These are phyloP conservation scores for Lophotis ruficrista DNA, from an alignment of 2,113 vertebrate genomes.

Conservation along the genomic window DNA sequence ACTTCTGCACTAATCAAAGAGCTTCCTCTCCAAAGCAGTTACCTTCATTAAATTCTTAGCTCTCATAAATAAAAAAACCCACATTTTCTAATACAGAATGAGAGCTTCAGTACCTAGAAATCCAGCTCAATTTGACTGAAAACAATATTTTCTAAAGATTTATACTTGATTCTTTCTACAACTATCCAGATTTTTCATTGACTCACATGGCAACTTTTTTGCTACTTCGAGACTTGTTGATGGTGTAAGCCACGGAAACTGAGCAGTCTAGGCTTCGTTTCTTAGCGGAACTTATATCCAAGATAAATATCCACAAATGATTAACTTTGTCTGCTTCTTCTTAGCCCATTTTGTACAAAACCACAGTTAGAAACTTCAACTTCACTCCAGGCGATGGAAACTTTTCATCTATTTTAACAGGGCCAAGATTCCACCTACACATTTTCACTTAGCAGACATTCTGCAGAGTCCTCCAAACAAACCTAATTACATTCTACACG, in stretches of 20 bases:
- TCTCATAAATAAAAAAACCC: not conserved
- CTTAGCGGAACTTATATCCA: not conserved
- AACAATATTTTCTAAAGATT: not conserved
- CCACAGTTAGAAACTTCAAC: not conserved
- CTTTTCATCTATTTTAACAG: not conserved
- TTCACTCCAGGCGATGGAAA: not conserved
- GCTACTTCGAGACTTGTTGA: not conserved
- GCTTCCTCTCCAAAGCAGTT: not conserved
- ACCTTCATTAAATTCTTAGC: constrained; percentile 5
- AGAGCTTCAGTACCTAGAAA: not conserved
- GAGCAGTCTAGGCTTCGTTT: not conserved
- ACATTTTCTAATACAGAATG: not conserved
- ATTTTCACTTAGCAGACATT: not conserved
- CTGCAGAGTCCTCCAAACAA: not conserved
- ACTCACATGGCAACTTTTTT: not conserved
- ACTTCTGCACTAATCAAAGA: not conserved
- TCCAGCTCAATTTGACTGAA: not conserved
- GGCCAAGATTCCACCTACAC: not conserved
- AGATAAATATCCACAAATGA: not conserved
- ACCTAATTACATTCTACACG: not conserved
- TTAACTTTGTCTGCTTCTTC: not conserved
- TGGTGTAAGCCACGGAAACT: not conserved
- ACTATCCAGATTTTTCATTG: not conserved
- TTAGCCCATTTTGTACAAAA: not conserved
- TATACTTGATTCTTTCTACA: not conserved